Evolutionary conservation across 2,888 invertebrate species (phyloP).

Genomic region (Himalopsyche kuldschensis): DNA sequence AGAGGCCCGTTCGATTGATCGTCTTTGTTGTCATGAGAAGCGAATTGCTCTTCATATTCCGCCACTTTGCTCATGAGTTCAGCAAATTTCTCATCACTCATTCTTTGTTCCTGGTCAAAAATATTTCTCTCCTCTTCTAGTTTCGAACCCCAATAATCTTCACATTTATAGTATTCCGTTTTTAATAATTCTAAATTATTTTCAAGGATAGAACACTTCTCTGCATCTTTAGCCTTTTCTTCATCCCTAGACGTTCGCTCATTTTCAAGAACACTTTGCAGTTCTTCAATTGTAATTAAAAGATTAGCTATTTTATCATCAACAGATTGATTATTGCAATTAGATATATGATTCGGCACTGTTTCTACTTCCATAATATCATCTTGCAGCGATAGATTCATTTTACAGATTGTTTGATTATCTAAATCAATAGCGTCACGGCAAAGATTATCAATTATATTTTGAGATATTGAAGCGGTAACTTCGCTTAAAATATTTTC

Average conservation of each 20-base stretch:
- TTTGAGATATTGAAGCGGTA: background rate
- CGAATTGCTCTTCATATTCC: slow-evolving; percentile 80
- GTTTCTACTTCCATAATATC: background rate
- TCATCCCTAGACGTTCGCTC: slow-evolving; percentile 42
- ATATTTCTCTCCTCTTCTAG: slow-evolving; percentile 75
- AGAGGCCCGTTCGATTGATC: slow-evolving; percentile 54
- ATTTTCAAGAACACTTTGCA: slow-evolving; percentile 36
- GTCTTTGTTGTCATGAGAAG: slow-evolving; percentile 52
- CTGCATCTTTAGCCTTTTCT: slow-evolving; percentile 44
- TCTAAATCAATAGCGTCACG: background rate
- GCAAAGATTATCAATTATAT: background rate
- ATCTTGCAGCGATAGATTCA: background rate
- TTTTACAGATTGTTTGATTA: background rate
- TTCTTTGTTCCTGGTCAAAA: slow-evolving; percentile 74
- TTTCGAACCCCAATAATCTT: slow-evolving; percentile 84
- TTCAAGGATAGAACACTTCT: slow-evolving; percentile 67
- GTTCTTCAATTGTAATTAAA: slow-evolving; percentile 9
- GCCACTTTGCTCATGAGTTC: slow-evolving; percentile 73
- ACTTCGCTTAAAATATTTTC: slow-evolving; percentile 17
- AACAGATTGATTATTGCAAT: background rate
- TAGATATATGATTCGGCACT: background rate
- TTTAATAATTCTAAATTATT: slow-evolving; percentile 72
- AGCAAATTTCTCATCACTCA: slow-evolving; percentile 74
- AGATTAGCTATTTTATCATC: slow-evolving; percentile 5
- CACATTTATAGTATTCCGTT: slow-evolving; percentile 80